These are phyloP conservation scores for Lordiphosa mommai DNA, from an alignment of 1,140 invertebrate genomes.

Conservation along the genomic window DNA sequence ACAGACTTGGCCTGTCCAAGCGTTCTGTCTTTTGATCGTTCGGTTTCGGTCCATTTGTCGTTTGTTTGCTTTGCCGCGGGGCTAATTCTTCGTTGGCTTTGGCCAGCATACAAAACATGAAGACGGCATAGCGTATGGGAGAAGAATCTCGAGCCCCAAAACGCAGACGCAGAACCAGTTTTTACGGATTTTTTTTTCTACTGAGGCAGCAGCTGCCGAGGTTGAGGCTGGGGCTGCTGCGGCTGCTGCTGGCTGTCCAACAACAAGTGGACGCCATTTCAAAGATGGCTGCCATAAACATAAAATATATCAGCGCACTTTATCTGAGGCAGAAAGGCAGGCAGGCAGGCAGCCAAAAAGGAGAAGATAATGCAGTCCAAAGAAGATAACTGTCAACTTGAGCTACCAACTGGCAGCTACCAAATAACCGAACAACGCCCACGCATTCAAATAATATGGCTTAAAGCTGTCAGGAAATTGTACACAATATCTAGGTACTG, in stretches of 20 bases:
- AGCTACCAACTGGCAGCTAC: constrained; percentile 38
- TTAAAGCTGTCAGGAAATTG: background rate
- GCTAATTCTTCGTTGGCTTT: constrained; percentile 57
- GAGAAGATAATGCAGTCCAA: constrained; percentile 30
- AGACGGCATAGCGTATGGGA: constrained; percentile 18
- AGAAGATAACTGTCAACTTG: constrained; percentile 65
- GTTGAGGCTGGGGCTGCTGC: constrained; percentile 23
- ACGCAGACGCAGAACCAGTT: constrained; percentile 38
- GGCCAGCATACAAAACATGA: constrained; percentile 7
- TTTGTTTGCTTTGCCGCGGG: constrained; percentile 75
- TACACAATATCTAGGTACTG: too few species aligned
- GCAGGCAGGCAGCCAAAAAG: background rate
- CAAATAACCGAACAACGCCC: constrained; percentile 20
- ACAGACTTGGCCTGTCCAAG: constrained; percentile 36
- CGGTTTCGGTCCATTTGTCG: constrained; percentile 76
- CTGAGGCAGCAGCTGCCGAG: constrained; percentile 29
- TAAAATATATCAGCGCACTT: constrained; percentile 37
- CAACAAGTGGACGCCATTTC: constrained; percentile 73
- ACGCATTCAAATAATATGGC: constrained; percentile 23
- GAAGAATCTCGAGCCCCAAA: constrained; percentile 37
- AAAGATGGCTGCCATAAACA: constrained; percentile 77
- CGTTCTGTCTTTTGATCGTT: constrained; percentile 72
- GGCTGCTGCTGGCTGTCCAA: constrained; percentile 26
- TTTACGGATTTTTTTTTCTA: constrained; percentile 4
- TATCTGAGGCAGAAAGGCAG: constrained; percentile 17